Evolutionary conservation across 1,140 invertebrate genomes (phyloP), one percentile per base, ranked within the genome.

Genomic region (Brachionus manjavacas): DNA sequence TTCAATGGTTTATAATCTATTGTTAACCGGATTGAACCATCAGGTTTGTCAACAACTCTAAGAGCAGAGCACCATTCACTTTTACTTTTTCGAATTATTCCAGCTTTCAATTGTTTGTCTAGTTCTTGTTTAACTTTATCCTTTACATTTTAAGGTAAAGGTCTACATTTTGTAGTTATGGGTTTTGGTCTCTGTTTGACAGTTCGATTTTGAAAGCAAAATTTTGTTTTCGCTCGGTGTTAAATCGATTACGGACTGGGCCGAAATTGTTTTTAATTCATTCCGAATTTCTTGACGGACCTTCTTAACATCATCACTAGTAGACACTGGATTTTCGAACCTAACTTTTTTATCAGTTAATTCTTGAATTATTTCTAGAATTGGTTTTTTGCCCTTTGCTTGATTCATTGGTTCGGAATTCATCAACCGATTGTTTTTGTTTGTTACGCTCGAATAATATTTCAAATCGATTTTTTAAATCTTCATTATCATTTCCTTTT

Each of bases 141-240:
- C 16, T 72, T 35, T 43, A 72, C 12, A 43, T 72, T 72, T 16
- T 39, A 72, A 16, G 68, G n/a, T 25, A 72, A 39, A 16, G 68
- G 68, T 43, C 25, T 72, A 16, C 14, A 39, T 43, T 72, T 72
- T 72, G 68, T 23, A 55, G 14, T 23, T 23, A 55, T 55, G 14
- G 52, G 52, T 55, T 68, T 68, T 68, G 64, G 64, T 68, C 7
- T 35, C 28, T 25, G 64, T 68, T 68, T 68, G 64, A 28, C 3
- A 68, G 64, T 68, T 68, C 64, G 14, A 68, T 68, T 68, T 68
- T 68, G 25, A 68, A 68, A 68, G 64, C 64, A 68, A 68, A 68
- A 31, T 35, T 68, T 68, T 68, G n/a, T 68, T 68, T 68, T 68
- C 64, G 31, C 20, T 68, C 64, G 64, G 64, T 7, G 64, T 68